Conservation (phyloP, 2,797 vertebrate genomes). For the Sarcophilus harrisii region DNA sequence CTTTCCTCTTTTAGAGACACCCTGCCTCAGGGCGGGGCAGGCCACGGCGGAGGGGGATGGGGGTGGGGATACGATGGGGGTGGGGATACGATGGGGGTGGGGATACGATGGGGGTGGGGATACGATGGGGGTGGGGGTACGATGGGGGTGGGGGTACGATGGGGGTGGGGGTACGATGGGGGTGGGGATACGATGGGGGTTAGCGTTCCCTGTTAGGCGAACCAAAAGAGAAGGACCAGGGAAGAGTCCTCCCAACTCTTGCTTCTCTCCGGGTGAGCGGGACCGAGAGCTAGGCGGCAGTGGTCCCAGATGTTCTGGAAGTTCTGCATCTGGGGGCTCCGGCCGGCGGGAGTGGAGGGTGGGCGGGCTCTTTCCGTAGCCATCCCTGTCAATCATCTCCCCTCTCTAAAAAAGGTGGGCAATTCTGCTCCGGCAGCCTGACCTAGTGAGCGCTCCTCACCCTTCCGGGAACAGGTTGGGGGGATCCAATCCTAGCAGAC, state of each 20-base stretch:
- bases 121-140: neutral
- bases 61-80: neutral
- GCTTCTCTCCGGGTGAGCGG: neutral
- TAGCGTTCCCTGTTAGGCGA: rapidly evolving
- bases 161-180: neutral
- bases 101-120: too few species aligned
- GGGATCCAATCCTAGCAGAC: neutral
- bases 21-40: neutral
- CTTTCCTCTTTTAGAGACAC: neutral
- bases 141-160: neutral
- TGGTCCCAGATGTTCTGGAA: neutral
- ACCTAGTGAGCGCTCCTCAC: neutral
- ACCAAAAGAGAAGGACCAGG: neutral
- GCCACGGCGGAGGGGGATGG: too few species aligned
- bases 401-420: neutral
- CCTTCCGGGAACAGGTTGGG: neutral
- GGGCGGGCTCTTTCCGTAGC: too few species aligned
- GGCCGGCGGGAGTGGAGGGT: too few species aligned
- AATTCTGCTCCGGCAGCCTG: neutral
- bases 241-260: too few species aligned
- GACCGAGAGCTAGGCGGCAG: neutral
- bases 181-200: neutral
- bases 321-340: neutral
- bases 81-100: neutral
- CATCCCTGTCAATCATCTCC: neutral